These are phyloP conservation scores for Zosterops pallidus DNA, from an alignment of 2,113 vertebrate species.

Conservation along the genomic window DNA sequence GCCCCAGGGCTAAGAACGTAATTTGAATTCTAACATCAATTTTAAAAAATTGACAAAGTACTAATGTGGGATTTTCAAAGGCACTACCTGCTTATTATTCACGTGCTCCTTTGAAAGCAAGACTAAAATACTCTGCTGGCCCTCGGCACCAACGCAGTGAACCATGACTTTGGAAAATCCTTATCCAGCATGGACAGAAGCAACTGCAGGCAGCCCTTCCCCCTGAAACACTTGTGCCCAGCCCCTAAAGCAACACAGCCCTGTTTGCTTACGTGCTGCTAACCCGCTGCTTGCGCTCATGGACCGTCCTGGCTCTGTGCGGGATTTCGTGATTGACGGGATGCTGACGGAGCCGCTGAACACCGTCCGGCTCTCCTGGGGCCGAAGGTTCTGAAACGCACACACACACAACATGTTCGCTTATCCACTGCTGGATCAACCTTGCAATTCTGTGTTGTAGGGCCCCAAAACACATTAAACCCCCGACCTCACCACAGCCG, in stretches of 20 bases:
- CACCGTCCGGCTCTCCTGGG: conserved; percentile 90
- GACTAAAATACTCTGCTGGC: background rate
- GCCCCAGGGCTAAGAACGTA: background rate
- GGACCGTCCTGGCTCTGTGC: conserved; percentile 91
- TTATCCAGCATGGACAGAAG: background rate
- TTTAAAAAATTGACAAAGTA: background rate
- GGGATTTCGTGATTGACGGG: conserved; percentile 92
- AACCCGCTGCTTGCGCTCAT: conserved; percentile 98
- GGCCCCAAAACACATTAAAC: background rate
- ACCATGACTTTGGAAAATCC: background rate
- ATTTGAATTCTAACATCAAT: background rate
- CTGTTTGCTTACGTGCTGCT: conserved; percentile 86
- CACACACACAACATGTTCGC: background rate
- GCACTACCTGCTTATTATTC: background rate
- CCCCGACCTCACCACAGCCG: background rate
- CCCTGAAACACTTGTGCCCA: background rate
- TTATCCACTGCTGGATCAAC: background rate
- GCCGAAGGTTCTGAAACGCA: conserved; percentile 86
- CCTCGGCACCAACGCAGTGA: background rate
- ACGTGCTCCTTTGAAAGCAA: background rate
- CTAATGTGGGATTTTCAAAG: background rate
- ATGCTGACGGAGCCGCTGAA: conserved; percentile 99
- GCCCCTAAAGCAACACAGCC: background rate
- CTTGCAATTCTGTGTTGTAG: background rate
- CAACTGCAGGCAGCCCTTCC: background rate